phyloP scores from a whole-genome alignment of 2,797 vertebrate species.

The Tiaroga cobitis region DNA sequence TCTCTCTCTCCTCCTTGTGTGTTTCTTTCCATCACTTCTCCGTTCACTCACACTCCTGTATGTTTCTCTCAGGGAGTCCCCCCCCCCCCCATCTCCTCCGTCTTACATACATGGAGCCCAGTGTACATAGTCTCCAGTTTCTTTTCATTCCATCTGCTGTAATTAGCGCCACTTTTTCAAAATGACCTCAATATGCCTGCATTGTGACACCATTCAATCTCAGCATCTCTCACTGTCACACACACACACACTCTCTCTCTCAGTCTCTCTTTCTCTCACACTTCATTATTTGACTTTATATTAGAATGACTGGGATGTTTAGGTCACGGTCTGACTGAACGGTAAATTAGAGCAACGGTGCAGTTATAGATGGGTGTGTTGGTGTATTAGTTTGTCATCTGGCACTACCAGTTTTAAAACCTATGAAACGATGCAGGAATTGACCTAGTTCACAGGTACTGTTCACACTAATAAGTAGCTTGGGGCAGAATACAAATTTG shows the following conservation, averaged over 20 bases:
- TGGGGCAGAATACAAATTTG: slow-evolving; percentile 44
- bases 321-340: not conserved
- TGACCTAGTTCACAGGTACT: slow-evolving; percentile 49
- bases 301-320: not conserved
- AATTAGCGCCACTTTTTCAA: slow-evolving; percentile 82
- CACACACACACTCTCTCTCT: not conserved
- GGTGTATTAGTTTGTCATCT: slow-evolving; percentile 18
- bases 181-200: slow-evolving; percentile 82
- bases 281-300: slow-evolving; percentile 23
- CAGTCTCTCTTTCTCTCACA: not conserved
- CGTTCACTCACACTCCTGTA: slow-evolving; percentile 7
- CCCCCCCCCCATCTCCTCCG: slow-evolving; percentile 6
- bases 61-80: slow-evolving; percentile 46
- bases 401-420: slow-evolving; percentile 11
- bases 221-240: slow-evolving; percentile 54
- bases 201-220: slow-evolving; percentile 79
- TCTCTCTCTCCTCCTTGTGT: not conserved
- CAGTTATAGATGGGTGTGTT: slow-evolving; percentile 20
- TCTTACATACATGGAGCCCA: slow-evolving; percentile 56
- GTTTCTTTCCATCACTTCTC: slow-evolving; percentile 9
- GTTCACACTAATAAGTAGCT: slow-evolving; percentile 39
- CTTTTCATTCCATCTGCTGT: slow-evolving; percentile 77
- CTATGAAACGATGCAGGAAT: slow-evolving; percentile 29
- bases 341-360: slow-evolving; percentile 15
- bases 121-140: slow-evolving; percentile 63